Percentiles rank a stretch among this genome's conserved stretches.
phyloP scores from a whole-genome alignment of 2,113 vertebrate species.

The Puma concolor region DNA sequence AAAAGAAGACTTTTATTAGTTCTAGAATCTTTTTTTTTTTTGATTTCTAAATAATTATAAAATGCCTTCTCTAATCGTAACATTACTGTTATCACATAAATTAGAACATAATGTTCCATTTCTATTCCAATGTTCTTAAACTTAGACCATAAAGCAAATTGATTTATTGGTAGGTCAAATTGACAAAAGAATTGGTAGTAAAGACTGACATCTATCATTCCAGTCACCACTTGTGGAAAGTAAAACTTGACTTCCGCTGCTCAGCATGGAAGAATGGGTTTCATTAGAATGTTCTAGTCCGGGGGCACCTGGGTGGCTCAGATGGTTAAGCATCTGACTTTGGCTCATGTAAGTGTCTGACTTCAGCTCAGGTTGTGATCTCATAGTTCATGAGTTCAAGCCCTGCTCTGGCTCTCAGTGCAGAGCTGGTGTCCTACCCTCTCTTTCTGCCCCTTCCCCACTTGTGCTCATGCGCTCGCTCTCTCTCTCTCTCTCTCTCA shows the following conservation, averaged over 20 bases:
- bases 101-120: background rate
- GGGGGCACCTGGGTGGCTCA: no score
- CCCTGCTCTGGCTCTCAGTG: no score
- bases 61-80: background rate
- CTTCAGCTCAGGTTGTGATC: no score
- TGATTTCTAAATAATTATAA: slow-evolving; percentile 16
- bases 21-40: background rate
- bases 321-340: no score
- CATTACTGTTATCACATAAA: background rate
- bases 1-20: background rate
- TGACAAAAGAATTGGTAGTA: slow-evolving; percentile 17
- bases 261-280: background rate
- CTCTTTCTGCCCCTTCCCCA: no score
- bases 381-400: no score
- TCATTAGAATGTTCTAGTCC: background rate
- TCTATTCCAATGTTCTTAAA: background rate
- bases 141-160: background rate
- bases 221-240: background rate
- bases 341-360: no score
- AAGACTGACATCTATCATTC: background rate
- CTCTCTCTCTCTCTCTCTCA: no score
- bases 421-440: no score
- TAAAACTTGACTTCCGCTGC: background rate
- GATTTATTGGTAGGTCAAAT: slow-evolving; percentile 13
- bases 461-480: no score